Evolutionary conservation across 2,888 invertebrate genomes (phyloP), one percentile per base, ranked within the genome.

Genomic region (Acanthosepion pharaonis): DNA sequence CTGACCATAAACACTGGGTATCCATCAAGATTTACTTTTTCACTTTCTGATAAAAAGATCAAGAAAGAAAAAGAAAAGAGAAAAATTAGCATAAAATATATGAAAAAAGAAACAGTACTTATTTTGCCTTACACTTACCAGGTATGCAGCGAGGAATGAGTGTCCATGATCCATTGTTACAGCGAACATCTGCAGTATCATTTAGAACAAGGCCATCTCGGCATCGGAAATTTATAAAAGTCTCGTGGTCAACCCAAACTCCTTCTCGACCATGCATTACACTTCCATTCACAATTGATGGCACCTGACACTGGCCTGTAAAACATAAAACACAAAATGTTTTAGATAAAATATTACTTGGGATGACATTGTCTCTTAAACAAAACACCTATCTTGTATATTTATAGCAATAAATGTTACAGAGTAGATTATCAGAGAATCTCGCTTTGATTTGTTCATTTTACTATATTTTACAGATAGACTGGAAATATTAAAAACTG

Each of bases 151-250:
- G 98, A 0, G 99, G 99, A 96, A 99, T 98, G 95, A 99, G 98
- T 0, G 99, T 98, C 99, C 99, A 99, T 0, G 99, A 99, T 0
- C 99, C 99, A 96, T 99, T 99, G 97, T 98, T 98, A 97, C 99
- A 99, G 94, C 64, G 95, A 95, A 96, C 96, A 6, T 95, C 95
- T 18, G 95, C 95, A 78, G 96, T 96, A 91, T 96, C 96, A 91
- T 96, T 96, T 8, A 96, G 96, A 23, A 96, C 96, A 51, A 96
- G 96, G 18, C 97, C 97, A 55, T 96, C 95, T 42, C 95, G 96
- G 95, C 97, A 97, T 33, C 95, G 95, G 94, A 96, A 97, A 91
- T 95, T 95, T 28, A 97, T 95, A 18, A 95, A 95, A 0, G 95
- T 95, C 18, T 96, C 96, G 94, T 97, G 97, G 94, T 97, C 96